These are phyloP conservation scores for Dysidea cf. avara DNA, from an alignment of 37 sponge, comb jelly and placozoan genomes.

Conservation along the genomic window DNA sequence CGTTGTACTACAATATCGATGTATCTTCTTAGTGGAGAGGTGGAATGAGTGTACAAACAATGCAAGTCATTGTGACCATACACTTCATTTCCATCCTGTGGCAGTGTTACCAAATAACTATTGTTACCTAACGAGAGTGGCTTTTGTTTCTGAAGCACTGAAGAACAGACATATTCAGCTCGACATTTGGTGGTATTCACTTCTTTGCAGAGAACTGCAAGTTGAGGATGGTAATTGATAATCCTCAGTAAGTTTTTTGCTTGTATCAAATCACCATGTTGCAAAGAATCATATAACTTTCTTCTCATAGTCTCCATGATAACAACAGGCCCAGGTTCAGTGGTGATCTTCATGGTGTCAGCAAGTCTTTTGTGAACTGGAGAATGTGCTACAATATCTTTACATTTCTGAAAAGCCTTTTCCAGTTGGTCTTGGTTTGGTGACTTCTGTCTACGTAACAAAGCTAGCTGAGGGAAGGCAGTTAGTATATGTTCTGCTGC, in stretches of 20 bases:
- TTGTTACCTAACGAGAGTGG: no score
- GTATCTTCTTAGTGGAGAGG: constrained; percentile 71
- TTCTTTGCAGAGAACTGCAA: constrained; percentile 19
- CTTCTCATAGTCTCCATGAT: not conserved
- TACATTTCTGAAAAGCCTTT: not conserved
- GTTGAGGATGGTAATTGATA: constrained; percentile 38
- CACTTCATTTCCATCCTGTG: not conserved
- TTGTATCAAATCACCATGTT: not conserved
- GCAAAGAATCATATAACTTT: not conserved
- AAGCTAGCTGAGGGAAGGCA: constrained; percentile 3
- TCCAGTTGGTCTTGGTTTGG: constrained; percentile 21
- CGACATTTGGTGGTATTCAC: not conserved
- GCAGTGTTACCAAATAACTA: no score
- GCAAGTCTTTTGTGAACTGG: not conserved
- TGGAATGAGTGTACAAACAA: constrained; percentile 57
- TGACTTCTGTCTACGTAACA: constrained; percentile 32
- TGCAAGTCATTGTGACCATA: constrained; percentile 40
- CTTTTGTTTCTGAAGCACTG: no score
- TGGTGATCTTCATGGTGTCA: not conserved
- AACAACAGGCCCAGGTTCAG: not conserved
- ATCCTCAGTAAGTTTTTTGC: constrained; percentile 20
- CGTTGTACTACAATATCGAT: constrained; percentile 57
- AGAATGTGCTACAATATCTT: constrained; percentile 4
- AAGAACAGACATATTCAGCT: constrained; percentile 47
- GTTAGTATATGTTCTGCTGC: constrained; percentile 28